phyloP scores from a whole-genome alignment of 2,113 vertebrate species.

The Aegotheles bennettii region DNA sequence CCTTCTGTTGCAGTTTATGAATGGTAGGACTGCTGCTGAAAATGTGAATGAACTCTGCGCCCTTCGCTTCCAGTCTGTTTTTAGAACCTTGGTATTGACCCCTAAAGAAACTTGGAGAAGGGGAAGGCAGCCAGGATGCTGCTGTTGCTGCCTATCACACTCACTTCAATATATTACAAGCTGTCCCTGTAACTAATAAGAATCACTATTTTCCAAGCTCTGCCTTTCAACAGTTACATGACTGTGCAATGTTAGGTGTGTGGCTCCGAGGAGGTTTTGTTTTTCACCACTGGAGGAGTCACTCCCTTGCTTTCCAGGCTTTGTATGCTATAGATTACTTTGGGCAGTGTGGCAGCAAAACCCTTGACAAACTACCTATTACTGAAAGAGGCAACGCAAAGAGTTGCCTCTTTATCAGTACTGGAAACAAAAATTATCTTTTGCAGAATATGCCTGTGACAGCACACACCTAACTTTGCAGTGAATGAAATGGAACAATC shows the following conservation, averaged over 20 bases:
- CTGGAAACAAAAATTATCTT: neutral
- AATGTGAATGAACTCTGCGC: neutral
- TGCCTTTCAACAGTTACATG: neutral
- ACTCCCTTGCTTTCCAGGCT: neutral
- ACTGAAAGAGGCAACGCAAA: neutral
- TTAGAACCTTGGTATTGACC: neutral
- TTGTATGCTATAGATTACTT: neutral
- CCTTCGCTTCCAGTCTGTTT: neutral
- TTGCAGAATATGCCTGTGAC: neutral
- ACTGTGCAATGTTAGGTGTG: too few relatives aligned
- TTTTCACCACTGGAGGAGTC: neutral
- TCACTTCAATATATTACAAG: neutral
- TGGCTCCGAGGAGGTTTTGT: neutral
- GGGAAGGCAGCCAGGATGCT: neutral
- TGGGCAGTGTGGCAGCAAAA: neutral
- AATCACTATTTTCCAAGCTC: neutral
- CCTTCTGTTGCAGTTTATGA: neutral
- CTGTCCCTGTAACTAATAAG: neutral
- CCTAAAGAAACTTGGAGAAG: neutral
- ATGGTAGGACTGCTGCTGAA: neutral
- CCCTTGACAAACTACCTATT: neutral
- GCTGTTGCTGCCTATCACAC: neutral
- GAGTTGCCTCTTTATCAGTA: neutral
- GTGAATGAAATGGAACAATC: neutral
- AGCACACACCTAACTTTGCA: neutral